Base-by-base conservation (phyloP, 2,797 vertebrate species). In the Helarctos malayanus region DNA sequence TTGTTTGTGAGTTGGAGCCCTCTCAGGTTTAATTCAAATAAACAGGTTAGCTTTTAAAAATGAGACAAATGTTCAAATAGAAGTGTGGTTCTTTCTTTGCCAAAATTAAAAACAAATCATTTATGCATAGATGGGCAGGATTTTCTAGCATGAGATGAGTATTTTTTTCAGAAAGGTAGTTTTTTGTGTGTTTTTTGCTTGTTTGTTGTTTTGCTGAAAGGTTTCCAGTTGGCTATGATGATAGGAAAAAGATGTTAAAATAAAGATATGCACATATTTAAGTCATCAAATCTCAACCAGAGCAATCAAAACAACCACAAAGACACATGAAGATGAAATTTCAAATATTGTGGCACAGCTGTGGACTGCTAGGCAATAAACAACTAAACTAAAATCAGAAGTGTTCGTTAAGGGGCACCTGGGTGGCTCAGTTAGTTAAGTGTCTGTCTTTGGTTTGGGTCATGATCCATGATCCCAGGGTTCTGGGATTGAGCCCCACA, bases 301-400 rank as follows among this genome's bases (percentile, higher is more conserved):
- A 94, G 21, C 32, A 95, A 96, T 95, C 41, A 68, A 90, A 96
- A 96, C 52, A 88, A 93, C 49, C 23, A 35, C 49, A 91, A 91
- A 84, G 57, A 71, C 32, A 82, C 10, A 21, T 68, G 14, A 32
- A 61, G 25, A 89, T 76, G 25, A 91, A 80, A 75, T 83, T 59
- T 86, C 27, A 94, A 95, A 88, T 68, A 47, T 27, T 59, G 23
- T 52, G n/a, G 13, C 71, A 54, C 32, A 95, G 71, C 69, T 92
- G 25, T 78, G 54, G 18, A 38, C n/a, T 90, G 15, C 29, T 49
- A 16, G 32, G 35, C 80, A 35, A 56, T 49, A 91, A 63, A 93
- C 13, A 91, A 27, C 6, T 63, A 52, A 92, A 73, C 35, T 57
- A 25, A 90, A 90, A 49, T 75, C 52, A 78, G 21, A 88, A 85